These are phyloP conservation scores for Epistrophella euchroma DNA, from an alignment of 2,888 invertebrate genomes.

Conservation along the genomic window DNA sequence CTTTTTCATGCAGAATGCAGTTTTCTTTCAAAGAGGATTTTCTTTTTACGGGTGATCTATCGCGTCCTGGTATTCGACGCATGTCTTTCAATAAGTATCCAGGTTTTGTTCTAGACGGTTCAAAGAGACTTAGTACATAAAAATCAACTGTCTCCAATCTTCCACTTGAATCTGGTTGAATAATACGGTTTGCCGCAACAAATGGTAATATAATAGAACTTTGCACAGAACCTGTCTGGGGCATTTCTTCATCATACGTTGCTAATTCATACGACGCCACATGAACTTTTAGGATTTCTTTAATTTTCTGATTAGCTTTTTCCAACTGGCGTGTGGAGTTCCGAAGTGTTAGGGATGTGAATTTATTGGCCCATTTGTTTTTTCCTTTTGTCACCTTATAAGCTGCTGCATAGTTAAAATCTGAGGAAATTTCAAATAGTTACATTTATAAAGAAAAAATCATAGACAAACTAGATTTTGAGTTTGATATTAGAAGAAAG, in stretches of 20 bases:
- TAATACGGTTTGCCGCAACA: slow-evolving; percentile 45
- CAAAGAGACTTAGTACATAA: slow-evolving; percentile 84
- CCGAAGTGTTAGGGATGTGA: slow-evolving; percentile 82
- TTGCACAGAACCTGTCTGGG: neutral
- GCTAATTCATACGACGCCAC: slow-evolving; percentile 54
- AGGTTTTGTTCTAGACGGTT: slow-evolving; percentile 82
- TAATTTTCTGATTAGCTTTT: slow-evolving; percentile 78
- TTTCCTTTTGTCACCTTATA: slow-evolving; percentile 78
- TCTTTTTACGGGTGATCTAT: slow-evolving; percentile 84
- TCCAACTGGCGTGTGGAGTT: slow-evolving; percentile 78
- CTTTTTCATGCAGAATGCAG: slow-evolving; percentile 15
- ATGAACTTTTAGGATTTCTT: slow-evolving; percentile 78
- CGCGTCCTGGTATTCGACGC: slow-evolving; percentile 87
- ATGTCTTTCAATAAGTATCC: slow-evolving; percentile 87
- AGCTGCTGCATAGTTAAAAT: slow-evolving; percentile 78
- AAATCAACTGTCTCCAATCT: slow-evolving; percentile 80
- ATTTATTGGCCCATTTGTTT: slow-evolving; percentile 82
- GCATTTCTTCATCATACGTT: slow-evolving; percentile 17
- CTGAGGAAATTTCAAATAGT: slow-evolving; percentile 70
- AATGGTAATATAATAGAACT: slow-evolving; percentile 20
- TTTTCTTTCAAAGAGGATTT: slow-evolving; percentile 61
- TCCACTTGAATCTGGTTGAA: slow-evolving; percentile 42
- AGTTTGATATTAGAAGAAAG: too few relatives aligned
- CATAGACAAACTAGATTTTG: too few relatives aligned
- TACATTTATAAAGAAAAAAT: too few relatives aligned